Conservation (phyloP, 2,113 vertebrate genomes). For the Prionailurus bengalensis region DNA sequence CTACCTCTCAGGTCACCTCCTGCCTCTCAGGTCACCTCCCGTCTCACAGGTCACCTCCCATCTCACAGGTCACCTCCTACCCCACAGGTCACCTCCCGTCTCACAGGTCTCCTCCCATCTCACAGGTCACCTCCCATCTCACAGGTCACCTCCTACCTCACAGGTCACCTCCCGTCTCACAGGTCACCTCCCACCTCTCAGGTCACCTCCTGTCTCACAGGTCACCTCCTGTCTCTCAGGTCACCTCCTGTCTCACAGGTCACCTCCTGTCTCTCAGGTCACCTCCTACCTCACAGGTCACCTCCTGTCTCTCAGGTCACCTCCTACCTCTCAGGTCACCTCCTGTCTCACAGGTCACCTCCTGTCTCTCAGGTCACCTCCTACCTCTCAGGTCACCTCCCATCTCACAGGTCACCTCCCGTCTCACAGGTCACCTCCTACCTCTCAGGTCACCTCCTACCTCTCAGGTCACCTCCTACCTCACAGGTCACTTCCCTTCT, state of each 20-base stretch:
- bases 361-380: neutral
- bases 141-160: no score
- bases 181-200: neutral
- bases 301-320: neutral
- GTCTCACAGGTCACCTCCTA: neutral
- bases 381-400: neutral
- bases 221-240: no score
- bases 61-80: neutral
- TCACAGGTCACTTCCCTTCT: no score
- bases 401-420: neutral
- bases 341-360: no score
- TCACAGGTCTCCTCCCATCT: no score
- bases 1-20: no score
- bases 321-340: no score
- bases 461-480: no score
- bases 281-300: no score
- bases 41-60: neutral
- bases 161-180: no score
- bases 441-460: neutral
- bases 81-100: neutral
- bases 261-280: accelerated
- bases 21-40: no score
- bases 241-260: neutral
- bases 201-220: no score
- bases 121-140: neutral